A percentile compares a stretch with the other conserved stretches of the same genome.
These are phyloP conservation scores for Drosophila micromelanica DNA, from an alignment of 1,140 invertebrate species.

Conservation along the genomic window DNA sequence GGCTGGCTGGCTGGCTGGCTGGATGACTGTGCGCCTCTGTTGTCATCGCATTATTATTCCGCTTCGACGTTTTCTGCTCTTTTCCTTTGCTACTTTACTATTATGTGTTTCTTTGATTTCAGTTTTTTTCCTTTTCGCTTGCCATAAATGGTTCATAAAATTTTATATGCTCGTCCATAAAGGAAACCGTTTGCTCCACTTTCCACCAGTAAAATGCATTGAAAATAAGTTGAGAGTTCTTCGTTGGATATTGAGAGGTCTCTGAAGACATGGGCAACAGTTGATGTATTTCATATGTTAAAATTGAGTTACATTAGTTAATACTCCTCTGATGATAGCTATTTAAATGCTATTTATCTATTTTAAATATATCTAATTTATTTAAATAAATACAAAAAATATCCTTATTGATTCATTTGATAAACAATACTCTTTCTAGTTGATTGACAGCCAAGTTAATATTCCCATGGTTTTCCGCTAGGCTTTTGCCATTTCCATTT, in stretches of 20 bases:
- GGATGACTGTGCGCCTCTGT: slow-evolving; percentile 18
- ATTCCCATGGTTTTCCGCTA: neutral
- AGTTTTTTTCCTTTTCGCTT: slow-evolving; percentile 38
- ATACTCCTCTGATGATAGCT: neutral
- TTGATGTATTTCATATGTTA: slow-evolving; percentile 26
- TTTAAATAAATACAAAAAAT: no score
- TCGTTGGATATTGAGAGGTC: slow-evolving; percentile 32
- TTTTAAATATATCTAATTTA: no score
- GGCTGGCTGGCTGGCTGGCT: neutral
- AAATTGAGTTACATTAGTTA: slow-evolving; percentile 19
- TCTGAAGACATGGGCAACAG: slow-evolving; percentile 24
- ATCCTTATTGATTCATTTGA: neutral
- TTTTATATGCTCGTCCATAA: slow-evolving; percentile 63
- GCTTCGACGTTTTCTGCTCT: slow-evolving; percentile 58
- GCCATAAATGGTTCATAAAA: slow-evolving; percentile 68
- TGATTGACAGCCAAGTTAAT: neutral
- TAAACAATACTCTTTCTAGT: neutral
- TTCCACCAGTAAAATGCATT: slow-evolving; percentile 39
- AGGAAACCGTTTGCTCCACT: slow-evolving; percentile 62
- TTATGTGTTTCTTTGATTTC: slow-evolving; percentile 61
- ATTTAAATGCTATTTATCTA: no score
- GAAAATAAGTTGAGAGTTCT: slow-evolving; percentile 46
- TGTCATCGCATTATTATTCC: slow-evolving; percentile 66
- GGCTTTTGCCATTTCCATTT: neutral
- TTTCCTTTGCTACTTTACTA: slow-evolving; percentile 60